Conservation (phyloP, 2,888 invertebrate species). For the Tachina lurida region DNA sequence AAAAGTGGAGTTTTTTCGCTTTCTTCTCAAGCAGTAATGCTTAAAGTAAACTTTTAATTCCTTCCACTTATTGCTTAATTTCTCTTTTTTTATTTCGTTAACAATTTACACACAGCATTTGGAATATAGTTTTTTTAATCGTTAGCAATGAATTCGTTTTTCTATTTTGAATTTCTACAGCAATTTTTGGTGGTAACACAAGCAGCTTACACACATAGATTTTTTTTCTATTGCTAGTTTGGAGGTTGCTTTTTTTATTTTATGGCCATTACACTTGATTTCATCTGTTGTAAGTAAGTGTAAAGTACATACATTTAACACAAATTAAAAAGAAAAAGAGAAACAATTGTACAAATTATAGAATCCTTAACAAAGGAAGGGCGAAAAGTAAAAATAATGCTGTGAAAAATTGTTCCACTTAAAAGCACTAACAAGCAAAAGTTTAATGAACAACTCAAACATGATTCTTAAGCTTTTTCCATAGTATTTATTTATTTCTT, state of each 20-base stretch:
- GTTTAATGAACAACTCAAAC: slow-evolving; percentile 72
- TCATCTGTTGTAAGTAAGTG: slow-evolving; percentile 50
- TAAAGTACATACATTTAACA: slow-evolving; percentile 37
- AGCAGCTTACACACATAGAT: slow-evolving; percentile 18
- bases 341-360: slow-evolving; percentile 34
- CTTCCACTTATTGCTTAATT: slow-evolving; percentile 66
- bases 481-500: slow-evolving; percentile 15
- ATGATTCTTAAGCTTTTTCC: slow-evolving; percentile 42
- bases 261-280: slow-evolving; percentile 64
- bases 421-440: slow-evolving; percentile 70
- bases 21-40: slow-evolving; percentile 45
- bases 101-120: slow-evolving; percentile 10
- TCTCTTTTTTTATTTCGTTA: slow-evolving; percentile 58
- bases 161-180: slow-evolving; percentile 43
- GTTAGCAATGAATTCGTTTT: slow-evolving; percentile 12
- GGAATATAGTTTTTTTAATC: not conserved
- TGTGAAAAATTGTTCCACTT: slow-evolving; percentile 69
- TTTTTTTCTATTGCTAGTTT: slow-evolving; percentile 30
- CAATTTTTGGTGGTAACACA: slow-evolving; percentile 19
- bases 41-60: slow-evolving; percentile 71
- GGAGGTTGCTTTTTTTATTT: slow-evolving; percentile 14
- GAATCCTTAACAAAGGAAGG: slow-evolving; percentile 17
- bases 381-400: slow-evolving; percentile 18
- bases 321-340: slow-evolving; percentile 3
- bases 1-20: slow-evolving; percentile 19